Evolutionary conservation across 2,113 vertebrate genomes (phyloP), one percentile per base, ranked within the genome.

Genomic region (Phrynosoma platyrhinos): DNA sequence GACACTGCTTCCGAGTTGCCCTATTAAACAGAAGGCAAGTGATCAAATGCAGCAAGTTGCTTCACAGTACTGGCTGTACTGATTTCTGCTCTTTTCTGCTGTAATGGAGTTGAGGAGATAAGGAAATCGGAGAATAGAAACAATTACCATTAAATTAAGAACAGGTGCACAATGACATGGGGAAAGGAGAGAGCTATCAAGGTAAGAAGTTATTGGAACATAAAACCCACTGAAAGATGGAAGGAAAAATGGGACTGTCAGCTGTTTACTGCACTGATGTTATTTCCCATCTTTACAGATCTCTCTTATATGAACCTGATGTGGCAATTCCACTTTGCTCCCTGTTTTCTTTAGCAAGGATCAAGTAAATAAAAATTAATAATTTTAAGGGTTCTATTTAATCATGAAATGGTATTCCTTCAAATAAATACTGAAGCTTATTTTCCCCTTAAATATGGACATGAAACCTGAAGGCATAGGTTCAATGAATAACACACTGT

Each of bases 141-240:
- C 66, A 88, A 88, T 92, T 92, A 90, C 47, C 58, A 88, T 82
- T 36, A 88, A 92, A 87, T 88, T 91, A 93, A 92, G 77, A 87
- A 40, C 52, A 89, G 14, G 40, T 71, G 32, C 71, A 89, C 92
- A 91, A 91, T 88, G 83, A 81, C 47, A 85, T 83, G 79, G 88
- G 82, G 42, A 91, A 74, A 82, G 90, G 85, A 89, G 82, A 32
- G 12, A 10, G 47, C 78, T 90, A 90, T 91, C 58, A 83, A 82
- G 23, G 66, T 82, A 91, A 93, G 90, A 40, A 75, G 77, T 90
- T 89, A 93, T 36, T 36, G 87, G 58, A 75, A 89, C 40, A 66
- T 93, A 90, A 92, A 94, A 92, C 87, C 83, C 6, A 32, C 90
- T 91, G 88, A 87, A 91, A 91, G 79, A 91, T 93, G 88, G 0